Conservation (phyloP, 1,140 invertebrate genomes). For the Drosophila rhopaloa region DNA sequence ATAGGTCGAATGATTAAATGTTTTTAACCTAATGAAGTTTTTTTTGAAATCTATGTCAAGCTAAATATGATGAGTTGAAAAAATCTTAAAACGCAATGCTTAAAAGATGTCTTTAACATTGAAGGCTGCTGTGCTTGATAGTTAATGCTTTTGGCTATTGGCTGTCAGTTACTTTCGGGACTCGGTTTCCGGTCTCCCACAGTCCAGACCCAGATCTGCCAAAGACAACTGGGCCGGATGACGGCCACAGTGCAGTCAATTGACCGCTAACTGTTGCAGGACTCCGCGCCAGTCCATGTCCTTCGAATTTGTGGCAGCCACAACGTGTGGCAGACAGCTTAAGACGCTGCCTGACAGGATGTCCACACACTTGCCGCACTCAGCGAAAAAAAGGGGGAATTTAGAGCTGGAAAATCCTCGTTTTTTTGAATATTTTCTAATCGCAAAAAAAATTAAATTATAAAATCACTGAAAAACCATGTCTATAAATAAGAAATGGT, state of each 20-base stretch:
- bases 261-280: conserved; percentile 58
- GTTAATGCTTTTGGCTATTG: neutral
- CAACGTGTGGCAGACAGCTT: conserved; percentile 52
- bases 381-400: neutral
- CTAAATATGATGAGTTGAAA: too few relatives aligned
- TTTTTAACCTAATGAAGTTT: too few relatives aligned
- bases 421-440: too few relatives aligned
- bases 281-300: conserved; percentile 4
- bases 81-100: too few relatives aligned
- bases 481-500: too few relatives aligned
- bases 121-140: neutral
- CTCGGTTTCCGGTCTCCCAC: conserved; percentile 13
- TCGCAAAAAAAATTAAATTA: too few relatives aligned
- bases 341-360: conserved; percentile 34
- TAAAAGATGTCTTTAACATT: neutral
- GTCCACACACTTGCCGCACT: conserved; percentile 9
- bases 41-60: too few relatives aligned
- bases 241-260: conserved; percentile 44
- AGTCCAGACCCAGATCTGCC: conserved; percentile 36
- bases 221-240: conserved; percentile 36
- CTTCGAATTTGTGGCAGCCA: conserved; percentile 32
- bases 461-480: too few relatives aligned
- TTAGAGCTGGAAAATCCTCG: neutral
- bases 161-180: conserved; percentile 17
- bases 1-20: too few relatives aligned